A percentile compares a stretch with the other conserved stretches of the same genome.
Evolutionary conservation across 2,797 vertebrate genomes (phyloP).

Genomic region (Pelobates cultripes): DNA sequence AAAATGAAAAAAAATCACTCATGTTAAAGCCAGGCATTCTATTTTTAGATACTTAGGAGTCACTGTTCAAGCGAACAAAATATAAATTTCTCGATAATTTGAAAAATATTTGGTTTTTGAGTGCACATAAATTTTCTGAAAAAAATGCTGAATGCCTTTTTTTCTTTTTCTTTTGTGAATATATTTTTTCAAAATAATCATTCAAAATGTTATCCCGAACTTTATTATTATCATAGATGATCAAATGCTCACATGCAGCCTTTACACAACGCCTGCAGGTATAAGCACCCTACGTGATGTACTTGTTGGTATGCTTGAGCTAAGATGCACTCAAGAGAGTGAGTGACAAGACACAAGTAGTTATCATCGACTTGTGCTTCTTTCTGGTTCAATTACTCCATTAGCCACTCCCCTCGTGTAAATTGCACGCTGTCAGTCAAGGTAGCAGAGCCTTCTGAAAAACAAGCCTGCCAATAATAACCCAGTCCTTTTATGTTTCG

Average conservation of each 20-base stretch:
- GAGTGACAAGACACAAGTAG: conserved; percentile 64
- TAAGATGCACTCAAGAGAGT: conserved; percentile 59
- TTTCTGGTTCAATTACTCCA: conserved; percentile 68
- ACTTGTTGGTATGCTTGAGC: conserved; percentile 68
- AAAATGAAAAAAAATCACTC: too few species aligned
- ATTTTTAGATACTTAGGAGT: too few species aligned
- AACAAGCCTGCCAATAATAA: conserved; percentile 60
- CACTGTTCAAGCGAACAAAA: too few species aligned
- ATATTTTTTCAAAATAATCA: too few species aligned
- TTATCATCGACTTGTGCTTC: conserved; percentile 59
- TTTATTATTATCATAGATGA: background rate
- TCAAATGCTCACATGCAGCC: conserved; percentile 7
- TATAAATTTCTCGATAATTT: too few species aligned
- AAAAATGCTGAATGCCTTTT: too few species aligned
- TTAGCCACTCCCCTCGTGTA: conserved; percentile 70
- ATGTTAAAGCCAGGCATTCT: too few species aligned
- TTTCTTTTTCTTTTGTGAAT: conserved; percentile 1
- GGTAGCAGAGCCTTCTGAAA: conserved; percentile 62
- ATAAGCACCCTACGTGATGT: conserved; percentile 59
- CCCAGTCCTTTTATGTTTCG: conserved; percentile 64
- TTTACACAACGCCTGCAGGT: conserved; percentile 66
- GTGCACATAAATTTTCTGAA: too few species aligned
- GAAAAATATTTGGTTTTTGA: too few species aligned
- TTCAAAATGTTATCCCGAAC: too few species aligned
- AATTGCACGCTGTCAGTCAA: conserved; percentile 72